These are phyloP conservation scores for Elephas maximus DNA, from an alignment of 2,113 vertebrate species.

Conservation along the genomic window DNA sequence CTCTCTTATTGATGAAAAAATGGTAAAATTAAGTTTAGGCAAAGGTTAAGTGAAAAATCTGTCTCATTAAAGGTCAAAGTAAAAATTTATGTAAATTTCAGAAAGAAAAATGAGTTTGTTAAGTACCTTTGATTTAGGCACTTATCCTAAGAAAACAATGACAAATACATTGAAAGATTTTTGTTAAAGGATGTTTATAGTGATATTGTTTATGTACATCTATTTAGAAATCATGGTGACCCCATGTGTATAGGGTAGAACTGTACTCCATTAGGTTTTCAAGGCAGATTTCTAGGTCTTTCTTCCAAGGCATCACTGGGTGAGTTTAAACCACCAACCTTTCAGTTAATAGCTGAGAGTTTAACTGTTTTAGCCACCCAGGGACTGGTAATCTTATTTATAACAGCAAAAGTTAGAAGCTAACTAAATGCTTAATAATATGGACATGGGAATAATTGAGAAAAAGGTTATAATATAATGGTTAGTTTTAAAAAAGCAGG, in stretches of 20 bases:
- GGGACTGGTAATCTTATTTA: background rate
- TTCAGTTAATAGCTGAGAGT: no score
- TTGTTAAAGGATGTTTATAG: background rate
- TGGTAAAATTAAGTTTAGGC: background rate
- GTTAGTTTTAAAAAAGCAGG: background rate
- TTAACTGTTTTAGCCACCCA: no score
- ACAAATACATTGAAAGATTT: background rate
- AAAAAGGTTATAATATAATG: background rate
- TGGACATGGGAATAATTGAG: background rate
- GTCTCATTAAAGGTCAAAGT: background rate
- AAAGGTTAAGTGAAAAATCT: background rate
- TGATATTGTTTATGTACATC: background rate
- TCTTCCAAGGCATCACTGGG: no score
- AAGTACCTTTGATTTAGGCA: background rate
- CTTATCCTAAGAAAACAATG: background rate
- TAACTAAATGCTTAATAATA: background rate
- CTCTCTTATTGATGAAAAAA: background rate
- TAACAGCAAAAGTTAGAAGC: slow-evolving; percentile 11
- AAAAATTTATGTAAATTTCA: background rate
- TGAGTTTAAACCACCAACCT: no score
- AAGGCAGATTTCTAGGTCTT: no score
- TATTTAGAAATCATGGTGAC: no score
- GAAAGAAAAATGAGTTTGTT: background rate
- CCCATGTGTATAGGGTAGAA: no score
- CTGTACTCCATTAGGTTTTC: no score